A percentile compares a stretch with the other conserved stretches of the same genome.
phyloP scores from a whole-genome alignment of 2,888 invertebrate species.

The Temnothorax ravouxi region DNA sequence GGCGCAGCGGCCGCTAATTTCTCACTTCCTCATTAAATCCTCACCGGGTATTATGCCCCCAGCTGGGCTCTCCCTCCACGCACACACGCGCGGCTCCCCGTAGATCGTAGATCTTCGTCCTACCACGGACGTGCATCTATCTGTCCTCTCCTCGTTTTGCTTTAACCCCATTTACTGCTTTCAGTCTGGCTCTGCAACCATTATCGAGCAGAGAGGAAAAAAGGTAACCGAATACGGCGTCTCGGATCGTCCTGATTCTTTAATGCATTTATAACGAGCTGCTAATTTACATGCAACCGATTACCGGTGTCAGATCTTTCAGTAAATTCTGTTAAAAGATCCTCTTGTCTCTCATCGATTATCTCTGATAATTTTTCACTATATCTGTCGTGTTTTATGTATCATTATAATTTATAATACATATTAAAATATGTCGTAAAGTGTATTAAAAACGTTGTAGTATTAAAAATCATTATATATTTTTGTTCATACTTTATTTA shows the following conservation, averaged over 20 bases:
- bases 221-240: constrained; percentile 16
- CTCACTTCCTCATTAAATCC: constrained; percentile 86
- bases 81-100: constrained; percentile 75
- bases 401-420: background rate
- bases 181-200: constrained; percentile 1
- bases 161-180: constrained; percentile 66
- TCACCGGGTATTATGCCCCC: constrained; percentile 81
- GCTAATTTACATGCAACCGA: constrained; percentile 15
- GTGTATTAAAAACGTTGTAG: background rate
- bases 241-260: background rate
- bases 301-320: background rate
- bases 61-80: constrained; percentile 75
- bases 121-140: constrained; percentile 72
- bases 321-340: constrained; percentile 16
- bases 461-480: background rate
- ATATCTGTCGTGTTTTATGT: background rate
- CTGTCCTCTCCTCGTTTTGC: constrained; percentile 73
- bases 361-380: background rate
- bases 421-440: background rate
- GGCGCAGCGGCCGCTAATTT: constrained; percentile 83
- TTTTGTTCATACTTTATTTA: background rate
- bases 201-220: constrained; percentile 19
- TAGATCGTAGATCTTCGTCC: constrained; percentile 80
- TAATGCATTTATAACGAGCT: constrained; percentile 44
- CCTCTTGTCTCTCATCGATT: background rate